Conservation (phyloP, 2,888 invertebrate genomes). For the Agrochola lychnidis region DNA sequence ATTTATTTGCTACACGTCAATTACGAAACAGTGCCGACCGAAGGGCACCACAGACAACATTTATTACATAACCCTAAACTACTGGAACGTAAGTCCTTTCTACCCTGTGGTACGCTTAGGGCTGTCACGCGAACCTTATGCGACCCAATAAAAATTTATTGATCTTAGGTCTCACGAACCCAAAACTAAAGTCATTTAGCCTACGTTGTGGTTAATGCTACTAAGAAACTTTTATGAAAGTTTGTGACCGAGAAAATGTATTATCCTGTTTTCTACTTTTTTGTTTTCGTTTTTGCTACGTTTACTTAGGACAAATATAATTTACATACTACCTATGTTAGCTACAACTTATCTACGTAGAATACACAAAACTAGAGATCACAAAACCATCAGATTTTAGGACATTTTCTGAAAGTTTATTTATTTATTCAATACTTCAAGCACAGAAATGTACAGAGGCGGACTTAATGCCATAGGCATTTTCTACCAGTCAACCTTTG, state of each 20-base stretch:
- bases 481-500: too few relatives aligned
- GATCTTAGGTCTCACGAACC: conserved; percentile 56
- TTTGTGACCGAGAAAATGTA: conserved; percentile 41
- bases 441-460: too few relatives aligned
- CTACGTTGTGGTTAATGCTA: conserved; percentile 53
- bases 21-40: conserved; percentile 23
- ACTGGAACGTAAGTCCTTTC: conserved; percentile 38
- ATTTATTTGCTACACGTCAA: conserved; percentile 33
- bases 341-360: neutral
- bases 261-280: conserved; percentile 21
- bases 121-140: conserved; percentile 59
- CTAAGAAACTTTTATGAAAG: conserved; percentile 46
- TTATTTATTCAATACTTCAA: too few relatives aligned
- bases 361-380: neutral
- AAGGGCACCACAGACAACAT: conserved; percentile 36
- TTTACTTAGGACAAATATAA: neutral
- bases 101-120: conserved; percentile 41
- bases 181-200: conserved; percentile 64
- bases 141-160: conserved; percentile 65
- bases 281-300: neutral
- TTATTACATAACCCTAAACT: conserved; percentile 49
- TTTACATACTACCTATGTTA: neutral
- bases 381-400: neutral
- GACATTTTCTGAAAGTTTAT: too few relatives aligned
- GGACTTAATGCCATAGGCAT: too few relatives aligned